phyloP scores from a whole-genome alignment of 2,797 vertebrate species.

The Scyliorhinus canicula region DNA sequence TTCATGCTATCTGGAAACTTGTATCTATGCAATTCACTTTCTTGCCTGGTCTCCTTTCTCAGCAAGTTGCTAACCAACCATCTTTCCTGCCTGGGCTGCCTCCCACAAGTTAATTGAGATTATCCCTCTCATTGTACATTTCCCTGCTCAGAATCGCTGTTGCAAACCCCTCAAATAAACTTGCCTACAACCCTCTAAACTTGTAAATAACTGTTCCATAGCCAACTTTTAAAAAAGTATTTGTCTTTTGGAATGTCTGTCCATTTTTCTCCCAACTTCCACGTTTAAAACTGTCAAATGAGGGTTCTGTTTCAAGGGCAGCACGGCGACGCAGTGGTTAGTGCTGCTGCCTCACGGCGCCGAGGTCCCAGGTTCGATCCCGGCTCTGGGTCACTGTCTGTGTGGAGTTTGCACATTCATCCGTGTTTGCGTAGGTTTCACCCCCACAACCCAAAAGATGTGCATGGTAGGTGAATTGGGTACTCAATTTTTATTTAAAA shows the following conservation, averaged over 20 bases:
- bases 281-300: background rate
- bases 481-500: no score
- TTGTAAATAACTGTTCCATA: background rate
- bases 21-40: background rate
- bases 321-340: no score
- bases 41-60: background rate
- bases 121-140: background rate
- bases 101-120: background rate
- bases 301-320: background rate
- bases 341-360: no score
- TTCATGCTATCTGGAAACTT: background rate
- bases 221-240: background rate
- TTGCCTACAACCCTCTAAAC: background rate
- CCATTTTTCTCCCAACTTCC: background rate
- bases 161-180: background rate
- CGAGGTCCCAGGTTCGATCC: no score
- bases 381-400: no score
- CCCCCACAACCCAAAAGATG: no score
- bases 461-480: no score
- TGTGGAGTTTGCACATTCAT: no score
- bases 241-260: background rate
- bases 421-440: no score
- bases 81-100: background rate
- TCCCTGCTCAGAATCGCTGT: background rate
- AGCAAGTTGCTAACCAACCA: background rate